Evolutionary conservation across 2,888 invertebrate species (phyloP), one percentile per base, ranked within the genome.

Genomic region (Nasonia oneida): DNA sequence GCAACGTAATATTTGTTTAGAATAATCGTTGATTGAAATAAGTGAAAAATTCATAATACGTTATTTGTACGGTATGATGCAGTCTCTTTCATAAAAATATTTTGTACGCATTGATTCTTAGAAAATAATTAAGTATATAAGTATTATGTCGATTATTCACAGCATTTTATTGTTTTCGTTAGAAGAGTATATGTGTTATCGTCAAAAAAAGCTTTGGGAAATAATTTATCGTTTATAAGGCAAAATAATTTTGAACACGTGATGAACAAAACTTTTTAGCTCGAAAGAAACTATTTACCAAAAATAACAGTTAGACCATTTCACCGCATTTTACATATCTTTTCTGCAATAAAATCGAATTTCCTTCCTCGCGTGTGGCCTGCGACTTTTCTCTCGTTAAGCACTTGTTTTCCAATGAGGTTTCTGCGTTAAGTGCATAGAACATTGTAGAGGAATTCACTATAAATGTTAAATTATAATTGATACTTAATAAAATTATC

Each of bases 11-110:
- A 37, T 15, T 18, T 18, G 6, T 14, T 70, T 18, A 37, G 33
- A 73, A 42, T 37, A 18, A 71, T 14, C 5, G n/a, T 42, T 73
- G 12, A 23, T 42, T 23, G 12, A 23, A 73, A 39, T 42, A 42
- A 42, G 23, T 47, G 23, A 39, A 73, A 77, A 64, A 61, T 64
- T 50, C 70, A 80, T 50, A 57, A 15, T 37, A 76, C 15, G 29
- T 70, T 61, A 74, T 81, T 81, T 81, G 80, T 80, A 80, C 80
- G 71, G 57, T n/a, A 29, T n/a, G 37, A 71, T 80, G 71, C 80
- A 80, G 80, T 80, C 80, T 81, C 61, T 73, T 81, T 79, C 70
- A 70, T 79, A 47, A 74, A 81, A 74, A 81, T 81, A 74, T 74
- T 81, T 81, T 81, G 80, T 80, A 80, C 80, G 57, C 39, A n/a